Evolutionary conservation across 2,797 vertebrate species (phyloP), one percentile per base, ranked within the genome.

Genomic region (Antennarius maculatus): DNA sequence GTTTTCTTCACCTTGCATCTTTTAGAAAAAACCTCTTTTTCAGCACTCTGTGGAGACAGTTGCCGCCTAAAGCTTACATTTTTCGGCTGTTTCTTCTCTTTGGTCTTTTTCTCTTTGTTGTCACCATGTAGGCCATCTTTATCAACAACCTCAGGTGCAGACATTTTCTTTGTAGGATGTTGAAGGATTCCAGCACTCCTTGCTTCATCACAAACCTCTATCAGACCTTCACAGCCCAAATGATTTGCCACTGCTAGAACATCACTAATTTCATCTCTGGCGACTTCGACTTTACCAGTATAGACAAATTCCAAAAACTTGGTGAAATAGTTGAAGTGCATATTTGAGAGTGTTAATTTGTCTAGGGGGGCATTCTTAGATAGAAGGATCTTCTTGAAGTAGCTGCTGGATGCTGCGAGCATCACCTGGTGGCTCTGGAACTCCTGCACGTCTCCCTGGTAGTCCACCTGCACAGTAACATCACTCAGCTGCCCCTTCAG

Each of bases 241-340:
- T 94, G 92, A 28, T 93, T 91, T 0, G 97, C 97, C 8, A 93
- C 89, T 4, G 94, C 93, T 5, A 95, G 89, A 77, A 99, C 91
- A 3, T 92, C 91, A 45, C 86, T 84, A 3, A 99, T 93, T 61
- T 92, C 87, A 15, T 94, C 91, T 79, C 92, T 91, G 61, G 93
- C 91, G 0, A 99, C 93, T 54, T 95, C 92, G 0, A 96, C 93
- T 65, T 87, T 95, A 0, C 97, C 96, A 0, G 96, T 98, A 76
- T 99, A 99, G 5, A 94, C 95, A 55, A 98, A 99, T 39, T 99
- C 96, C 52, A 99, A 79, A 71, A 96, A 99, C 0, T 91, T 96
- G 13, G 93, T 93, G 51, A 99, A 99, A 49, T 96, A 92, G 0
- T 73, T 81, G 0, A 92, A 88, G 16, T 90, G 91, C 50, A 97